Evolutionary conservation across 2,888 invertebrate genomes (phyloP).

Genomic region (Athalia cordata): DNA sequence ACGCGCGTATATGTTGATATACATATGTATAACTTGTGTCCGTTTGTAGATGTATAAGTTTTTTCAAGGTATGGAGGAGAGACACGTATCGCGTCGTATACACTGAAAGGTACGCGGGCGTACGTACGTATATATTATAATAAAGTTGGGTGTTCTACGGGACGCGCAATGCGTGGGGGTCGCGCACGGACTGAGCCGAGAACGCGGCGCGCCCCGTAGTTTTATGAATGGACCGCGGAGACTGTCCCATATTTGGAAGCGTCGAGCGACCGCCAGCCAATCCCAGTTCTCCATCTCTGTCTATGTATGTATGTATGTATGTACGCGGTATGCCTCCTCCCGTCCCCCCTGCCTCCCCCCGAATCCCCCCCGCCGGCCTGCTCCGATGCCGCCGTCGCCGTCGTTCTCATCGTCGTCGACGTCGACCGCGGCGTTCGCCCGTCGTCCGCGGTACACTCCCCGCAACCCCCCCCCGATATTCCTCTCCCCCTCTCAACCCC

Average conservation of each 20-base stretch:
- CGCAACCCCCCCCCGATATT: no score
- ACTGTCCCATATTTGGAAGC: slow-evolving; percentile 91
- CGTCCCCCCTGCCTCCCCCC: slow-evolving; percentile 9
- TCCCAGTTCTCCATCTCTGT: slow-evolving; percentile 69
- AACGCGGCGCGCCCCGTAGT: slow-evolving; percentile 83
- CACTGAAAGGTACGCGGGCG: slow-evolving; percentile 54
- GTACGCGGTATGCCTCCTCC: slow-evolving; percentile 49
- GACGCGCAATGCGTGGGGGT: slow-evolving; percentile 72
- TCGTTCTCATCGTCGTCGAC: slow-evolving; percentile 48
- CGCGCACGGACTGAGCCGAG: slow-evolving; percentile 76
- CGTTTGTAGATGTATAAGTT: slow-evolving; percentile 3
- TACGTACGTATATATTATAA: no score
- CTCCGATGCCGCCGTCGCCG: slow-evolving; percentile 42
- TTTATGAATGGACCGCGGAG: slow-evolving; percentile 87
- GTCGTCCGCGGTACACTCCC: slow-evolving; percentile 45
- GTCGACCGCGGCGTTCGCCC: slow-evolving; percentile 47
- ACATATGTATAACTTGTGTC: slow-evolving; percentile 11
- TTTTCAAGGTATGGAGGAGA: slow-evolving; percentile 40
- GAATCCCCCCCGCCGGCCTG: slow-evolving; percentile 47
- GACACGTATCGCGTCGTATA: slow-evolving; percentile 53
- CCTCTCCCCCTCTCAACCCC: slow-evolving; percentile 47
- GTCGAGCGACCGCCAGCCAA: slow-evolving; percentile 77
- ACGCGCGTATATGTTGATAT: neutral
- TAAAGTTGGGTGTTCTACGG: slow-evolving; percentile 52
- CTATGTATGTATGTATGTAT: slow-evolving; percentile 53